Percentiles rank a stretch among this genome's conserved stretches.
phyloP scores from a whole-genome alignment of 2,113 vertebrate species.

The Bucco capensis region DNA sequence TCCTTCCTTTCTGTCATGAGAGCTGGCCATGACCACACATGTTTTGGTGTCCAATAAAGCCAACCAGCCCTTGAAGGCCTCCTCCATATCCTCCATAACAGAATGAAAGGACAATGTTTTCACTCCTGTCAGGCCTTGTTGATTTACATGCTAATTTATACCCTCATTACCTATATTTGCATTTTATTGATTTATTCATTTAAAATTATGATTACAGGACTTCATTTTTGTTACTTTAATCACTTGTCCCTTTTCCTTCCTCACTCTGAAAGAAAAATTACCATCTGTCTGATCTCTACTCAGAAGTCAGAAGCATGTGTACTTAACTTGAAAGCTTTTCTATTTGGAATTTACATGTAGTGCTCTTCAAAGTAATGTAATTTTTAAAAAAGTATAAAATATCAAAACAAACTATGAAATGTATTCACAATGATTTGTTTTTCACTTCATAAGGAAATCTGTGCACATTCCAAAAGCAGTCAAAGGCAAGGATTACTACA shows the following conservation, averaged over 20 bases:
- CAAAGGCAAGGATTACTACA: neutral
- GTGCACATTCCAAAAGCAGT: neutral
- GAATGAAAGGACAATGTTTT: neutral
- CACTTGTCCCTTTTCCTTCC: neutral
- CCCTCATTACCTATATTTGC: neutral
- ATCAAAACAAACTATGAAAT: neutral
- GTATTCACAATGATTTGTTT: neutral
- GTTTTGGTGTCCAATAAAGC: neutral
- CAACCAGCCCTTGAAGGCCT: neutral
- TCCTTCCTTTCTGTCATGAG: neutral
- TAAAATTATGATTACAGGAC: neutral
- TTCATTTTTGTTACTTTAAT: conserved; percentile 7
- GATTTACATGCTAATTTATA: neutral
- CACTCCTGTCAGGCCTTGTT: neutral
- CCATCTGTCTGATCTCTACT: neutral
- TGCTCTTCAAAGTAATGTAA: conserved; percentile 21
- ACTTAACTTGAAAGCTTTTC: conserved; percentile 46
- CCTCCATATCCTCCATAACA: neutral
- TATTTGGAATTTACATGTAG: conserved; percentile 37
- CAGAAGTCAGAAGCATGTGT: neutral
- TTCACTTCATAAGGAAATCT: neutral
- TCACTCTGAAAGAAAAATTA: conserved; percentile 6
- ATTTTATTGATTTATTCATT: conserved; percentile 6
- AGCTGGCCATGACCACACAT: neutral
- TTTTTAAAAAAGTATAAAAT: neutral